These are phyloP conservation scores for Nycticorax nycticorax DNA, from an alignment of 2,113 vertebrate species.

Conservation along the genomic window DNA sequence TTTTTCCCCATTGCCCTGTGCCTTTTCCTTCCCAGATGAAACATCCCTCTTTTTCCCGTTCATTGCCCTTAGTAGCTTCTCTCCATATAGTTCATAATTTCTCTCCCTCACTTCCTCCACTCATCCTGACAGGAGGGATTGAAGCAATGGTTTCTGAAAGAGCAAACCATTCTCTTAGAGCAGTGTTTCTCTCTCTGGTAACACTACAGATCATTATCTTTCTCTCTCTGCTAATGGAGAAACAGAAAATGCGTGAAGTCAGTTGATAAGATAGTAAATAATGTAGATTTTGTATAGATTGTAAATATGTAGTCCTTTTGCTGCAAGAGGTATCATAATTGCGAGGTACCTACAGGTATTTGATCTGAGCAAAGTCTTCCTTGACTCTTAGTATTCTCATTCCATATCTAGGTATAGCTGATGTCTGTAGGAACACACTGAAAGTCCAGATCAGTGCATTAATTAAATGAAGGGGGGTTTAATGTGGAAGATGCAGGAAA, in stretches of 20 bases:
- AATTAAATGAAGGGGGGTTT: neutral
- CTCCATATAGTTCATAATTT: neutral
- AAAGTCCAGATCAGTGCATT: neutral
- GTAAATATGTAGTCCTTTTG: neutral
- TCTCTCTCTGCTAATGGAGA: neutral
- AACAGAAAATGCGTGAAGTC: neutral
- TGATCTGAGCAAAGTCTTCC: neutral
- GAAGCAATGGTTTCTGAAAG: conserved; percentile 1
- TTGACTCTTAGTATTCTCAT: neutral
- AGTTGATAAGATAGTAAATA: neutral
- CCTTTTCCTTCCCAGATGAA: conserved; percentile 20
- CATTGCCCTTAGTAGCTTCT: neutral
- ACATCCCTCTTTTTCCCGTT: conserved; percentile 1
- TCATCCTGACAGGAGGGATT: neutral
- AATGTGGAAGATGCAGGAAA: neutral
- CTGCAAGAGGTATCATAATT: neutral
- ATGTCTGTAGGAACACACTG: neutral
- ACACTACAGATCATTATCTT: neutral
- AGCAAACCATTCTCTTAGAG: conserved; percentile 15
- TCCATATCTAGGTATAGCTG: neutral
- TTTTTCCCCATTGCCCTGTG: neutral
- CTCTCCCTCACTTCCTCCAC: neutral
- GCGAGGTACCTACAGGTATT: neutral
- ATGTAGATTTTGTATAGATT: neutral
- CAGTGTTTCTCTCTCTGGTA: neutral